These are phyloP conservation scores for Eupsittula cactorum DNA, from an alignment of 2,113 vertebrate species.

Conservation along the genomic window DNA sequence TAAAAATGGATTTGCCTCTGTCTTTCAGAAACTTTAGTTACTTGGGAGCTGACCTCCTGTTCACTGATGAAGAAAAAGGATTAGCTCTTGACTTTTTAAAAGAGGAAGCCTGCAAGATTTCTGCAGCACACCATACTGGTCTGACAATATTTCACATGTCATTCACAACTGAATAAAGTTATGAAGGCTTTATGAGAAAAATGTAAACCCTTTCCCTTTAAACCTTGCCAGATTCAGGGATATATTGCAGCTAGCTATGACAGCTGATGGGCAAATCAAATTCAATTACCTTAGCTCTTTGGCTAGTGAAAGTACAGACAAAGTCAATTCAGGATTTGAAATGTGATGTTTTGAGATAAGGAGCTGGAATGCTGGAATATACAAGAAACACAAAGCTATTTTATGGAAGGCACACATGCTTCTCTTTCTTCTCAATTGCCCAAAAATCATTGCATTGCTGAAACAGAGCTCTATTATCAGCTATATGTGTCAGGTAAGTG, in stretches of 20 bases:
- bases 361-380: background rate
- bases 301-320: slow-evolving; percentile 14
- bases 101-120: background rate
- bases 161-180: slow-evolving; percentile 11
- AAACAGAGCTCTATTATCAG: background rate
- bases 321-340: slow-evolving; percentile 26
- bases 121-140: background rate
- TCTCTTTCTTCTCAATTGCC: background rate
- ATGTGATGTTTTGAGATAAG: slow-evolving; percentile 50
- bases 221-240: background rate
- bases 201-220: slow-evolving; percentile 7
- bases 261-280: slow-evolving; percentile 21
- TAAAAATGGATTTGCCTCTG: background rate
- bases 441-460: background rate
- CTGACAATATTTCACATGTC: background rate
- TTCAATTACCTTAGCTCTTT: slow-evolving; percentile 7
- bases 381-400: background rate
- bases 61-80: background rate
- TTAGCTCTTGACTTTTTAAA: background rate
- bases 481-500: background rate
- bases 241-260: background rate
- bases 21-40: background rate
- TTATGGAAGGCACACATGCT: background rate
- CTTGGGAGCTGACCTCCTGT: background rate
- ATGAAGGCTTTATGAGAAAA: background rate